These are phyloP conservation scores for Drosophila nigritarsus DNA, from an alignment of 2,888 invertebrate species.

Conservation along the genomic window DNA sequence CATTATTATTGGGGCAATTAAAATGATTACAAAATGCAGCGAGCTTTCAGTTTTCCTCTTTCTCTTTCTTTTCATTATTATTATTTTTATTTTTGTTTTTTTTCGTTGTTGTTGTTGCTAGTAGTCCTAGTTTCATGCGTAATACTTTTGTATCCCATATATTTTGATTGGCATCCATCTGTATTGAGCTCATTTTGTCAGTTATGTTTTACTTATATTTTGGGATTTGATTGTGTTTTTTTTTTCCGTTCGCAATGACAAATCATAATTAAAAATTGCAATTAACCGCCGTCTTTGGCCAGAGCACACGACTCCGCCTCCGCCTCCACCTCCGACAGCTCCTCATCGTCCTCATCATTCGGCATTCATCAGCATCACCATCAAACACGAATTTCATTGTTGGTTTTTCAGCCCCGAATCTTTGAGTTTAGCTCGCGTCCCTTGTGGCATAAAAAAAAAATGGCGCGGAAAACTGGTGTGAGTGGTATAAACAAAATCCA, in stretches of 20 bases:
- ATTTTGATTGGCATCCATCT: constrained; percentile 28
- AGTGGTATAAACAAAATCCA: neutral
- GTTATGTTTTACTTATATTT: constrained; percentile 25
- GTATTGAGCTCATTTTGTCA: constrained; percentile 1
- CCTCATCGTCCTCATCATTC: neutral
- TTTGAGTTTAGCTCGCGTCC: constrained; percentile 3
- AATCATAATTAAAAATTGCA: constrained; percentile 80
- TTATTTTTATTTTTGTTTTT: constrained; percentile 3
- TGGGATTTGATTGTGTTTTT: constrained; percentile 8
- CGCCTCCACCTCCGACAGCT: neutral
- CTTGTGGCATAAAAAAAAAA: constrained; percentile 18
- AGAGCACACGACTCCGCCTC: constrained; percentile 15
- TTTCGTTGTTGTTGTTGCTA: constrained; percentile 8
- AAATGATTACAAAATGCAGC: constrained; percentile 78
- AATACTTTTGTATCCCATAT: constrained; percentile 19
- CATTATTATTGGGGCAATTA: constrained; percentile 80
- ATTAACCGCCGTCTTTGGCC: constrained; percentile 61
- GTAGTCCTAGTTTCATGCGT: constrained; percentile 67
- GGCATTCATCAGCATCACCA: constrained; percentile 25
- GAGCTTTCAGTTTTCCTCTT: constrained; percentile 2
- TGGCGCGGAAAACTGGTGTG: constrained; percentile 1
- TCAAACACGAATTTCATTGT: constrained; percentile 55
- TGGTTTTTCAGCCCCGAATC: constrained; percentile 15
- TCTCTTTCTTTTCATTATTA: neutral
- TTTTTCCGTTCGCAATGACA: constrained; percentile 53